Evolutionary conservation across 2,113 vertebrate species (phyloP).

Genomic region (human (Homo sapiens)): GRCh38 chr16:81376501-81377000

Average conservation of each 20-base stretch:
- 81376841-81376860: neutral
- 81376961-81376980: neutral
- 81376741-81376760: neutral
- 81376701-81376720: no score
- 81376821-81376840: neutral
- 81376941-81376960: accelerated
- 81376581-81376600: no score
- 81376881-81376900: accelerated
- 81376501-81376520: no score
- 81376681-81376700: no score
- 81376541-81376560: no score
- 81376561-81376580: no score
- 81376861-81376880: neutral
- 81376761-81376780: neutral
- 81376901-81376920: neutral
- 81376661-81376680: no score
- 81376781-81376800: neutral
- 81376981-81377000: neutral
- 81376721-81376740: neutral
- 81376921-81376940: no score
- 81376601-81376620: no score
- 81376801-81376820: neutral
- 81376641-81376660: no score
- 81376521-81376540: no score
- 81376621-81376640: no score